Base-by-base conservation (phyloP, 2,888 invertebrate genomes). In the Chloromyia formosa region DNA sequence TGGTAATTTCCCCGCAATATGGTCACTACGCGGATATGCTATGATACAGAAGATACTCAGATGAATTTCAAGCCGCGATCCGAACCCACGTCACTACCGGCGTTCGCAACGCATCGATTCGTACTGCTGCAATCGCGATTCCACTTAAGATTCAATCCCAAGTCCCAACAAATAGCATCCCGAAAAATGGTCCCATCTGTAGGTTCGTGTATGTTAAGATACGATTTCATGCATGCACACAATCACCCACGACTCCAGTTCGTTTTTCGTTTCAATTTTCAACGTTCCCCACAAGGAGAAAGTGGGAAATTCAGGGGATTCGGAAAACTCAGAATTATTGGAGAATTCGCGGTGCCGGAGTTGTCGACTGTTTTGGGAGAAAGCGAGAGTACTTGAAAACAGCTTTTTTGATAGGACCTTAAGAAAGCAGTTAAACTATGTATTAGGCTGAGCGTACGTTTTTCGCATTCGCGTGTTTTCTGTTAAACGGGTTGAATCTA, bases 81-180 rank as follows among this genome's bases (percentile, higher is more conserved):
- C 23, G 61, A n/a, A 7, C n/a, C 35, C 35, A 23, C 61, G 35
- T 27, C 35, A 61, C 61, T n/a, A 61, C 61, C 61, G 61, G 35
- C 61, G 61, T n/a, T 35, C 27, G 27, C n/a, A 61, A 27, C 61
- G 61, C 27, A 5, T 61, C 35, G 14, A n/a, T 61, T 61, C 27
- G 20, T 35, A 61, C 61, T 61, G 61, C 61, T 16, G 54, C n/a
- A 54, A 12, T 54, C 54, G 54, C 54, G 5, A n/a, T n/a, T 27
- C 27, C 35, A 35, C 7, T 27, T 7, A 1, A 61, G 35, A 35
- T 61, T 61, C n/a, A n/a, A n/a, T n/a, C n/a, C 54, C 54, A n/a
- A 54, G 16, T n/a, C 12, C 54, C 61, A 14, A 35, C 12, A 2
- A 27, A 61, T 27, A 12, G 27, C 61, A 61, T 35, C 35, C 61